A percentile compares a stretch with the other conserved stretches of the same genome.
Conservation (phyloP, 1,140 invertebrate species). For the Tetragonula clypearis region DNA sequence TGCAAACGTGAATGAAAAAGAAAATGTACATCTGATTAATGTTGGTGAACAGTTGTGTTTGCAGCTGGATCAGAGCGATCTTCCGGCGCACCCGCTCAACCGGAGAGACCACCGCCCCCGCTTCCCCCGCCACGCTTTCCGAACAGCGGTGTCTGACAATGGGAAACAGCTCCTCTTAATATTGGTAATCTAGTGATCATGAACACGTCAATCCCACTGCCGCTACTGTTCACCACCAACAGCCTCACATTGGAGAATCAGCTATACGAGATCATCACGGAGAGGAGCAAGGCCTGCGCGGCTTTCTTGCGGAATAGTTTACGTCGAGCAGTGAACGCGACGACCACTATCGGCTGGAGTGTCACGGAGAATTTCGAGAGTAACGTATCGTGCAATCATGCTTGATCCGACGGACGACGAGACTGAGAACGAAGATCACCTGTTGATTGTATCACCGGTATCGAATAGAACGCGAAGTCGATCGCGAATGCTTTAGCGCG, state of each 20-base stretch:
- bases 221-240: constrained; percentile 71
- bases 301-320: constrained; percentile 82
- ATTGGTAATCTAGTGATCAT: constrained; percentile 80
- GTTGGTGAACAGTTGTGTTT: constrained; percentile 79
- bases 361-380: constrained; percentile 44
- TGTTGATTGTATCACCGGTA: neutral
- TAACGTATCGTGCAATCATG: constrained; percentile 25
- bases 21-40: constrained; percentile 54
- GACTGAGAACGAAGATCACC: neutral
- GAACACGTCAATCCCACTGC: constrained; percentile 78
- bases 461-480: neutral
- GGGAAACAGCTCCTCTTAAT: constrained; percentile 83
- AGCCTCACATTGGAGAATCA: constrained; percentile 80
- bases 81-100: constrained; percentile 83
- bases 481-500: neutral
- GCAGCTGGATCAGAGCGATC: constrained; percentile 85
- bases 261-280: constrained; percentile 81
- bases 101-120: constrained; percentile 84
- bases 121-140: constrained; percentile 87
- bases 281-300: constrained; percentile 83
- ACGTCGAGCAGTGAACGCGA: constrained; percentile 58
- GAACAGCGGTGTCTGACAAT: constrained; percentile 87
- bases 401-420: neutral
- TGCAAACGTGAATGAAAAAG: neutral
- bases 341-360: constrained; percentile 57